phyloP scores from a whole-genome alignment of 2,113 vertebrate genomes.

The Gnathonemus echidnorhynchus region DNA sequence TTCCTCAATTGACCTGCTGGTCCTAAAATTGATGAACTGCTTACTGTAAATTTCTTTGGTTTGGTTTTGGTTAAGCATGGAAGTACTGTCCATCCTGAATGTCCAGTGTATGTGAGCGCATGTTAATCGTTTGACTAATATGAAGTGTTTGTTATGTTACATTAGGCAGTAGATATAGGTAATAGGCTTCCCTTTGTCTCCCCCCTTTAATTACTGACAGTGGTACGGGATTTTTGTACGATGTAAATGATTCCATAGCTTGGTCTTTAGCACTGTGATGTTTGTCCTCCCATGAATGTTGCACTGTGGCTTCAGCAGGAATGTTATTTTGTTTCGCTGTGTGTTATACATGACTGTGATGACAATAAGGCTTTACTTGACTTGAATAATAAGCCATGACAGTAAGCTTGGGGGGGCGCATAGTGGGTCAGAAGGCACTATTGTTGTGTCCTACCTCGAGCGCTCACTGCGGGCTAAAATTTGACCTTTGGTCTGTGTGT shows the following conservation, averaged over 20 bases:
- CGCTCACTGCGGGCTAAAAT: background rate
- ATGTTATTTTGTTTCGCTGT: background rate
- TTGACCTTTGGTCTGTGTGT: background rate
- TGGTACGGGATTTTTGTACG: background rate
- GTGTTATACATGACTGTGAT: background rate
- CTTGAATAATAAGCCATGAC: background rate
- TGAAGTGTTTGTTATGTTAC: background rate
- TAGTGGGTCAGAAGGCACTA: background rate
- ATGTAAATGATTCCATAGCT: background rate
- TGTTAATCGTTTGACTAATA: background rate
- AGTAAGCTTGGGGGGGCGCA: background rate
- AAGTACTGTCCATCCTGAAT: background rate
- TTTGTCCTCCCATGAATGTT: background rate
- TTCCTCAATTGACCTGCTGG: background rate
- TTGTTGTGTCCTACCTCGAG: background rate
- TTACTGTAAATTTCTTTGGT: background rate
- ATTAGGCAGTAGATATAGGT: background rate
- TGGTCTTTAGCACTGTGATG: background rate
- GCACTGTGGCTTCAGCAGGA: background rate
- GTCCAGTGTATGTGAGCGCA: background rate
- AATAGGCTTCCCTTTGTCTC: background rate
- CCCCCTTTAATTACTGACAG: background rate
- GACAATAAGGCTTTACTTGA: background rate
- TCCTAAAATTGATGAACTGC: background rate
- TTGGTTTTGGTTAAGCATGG: background rate